These are phyloP conservation scores for Andrena flavipes DNA, from an alignment of 2,888 invertebrate genomes.

Conservation along the genomic window DNA sequence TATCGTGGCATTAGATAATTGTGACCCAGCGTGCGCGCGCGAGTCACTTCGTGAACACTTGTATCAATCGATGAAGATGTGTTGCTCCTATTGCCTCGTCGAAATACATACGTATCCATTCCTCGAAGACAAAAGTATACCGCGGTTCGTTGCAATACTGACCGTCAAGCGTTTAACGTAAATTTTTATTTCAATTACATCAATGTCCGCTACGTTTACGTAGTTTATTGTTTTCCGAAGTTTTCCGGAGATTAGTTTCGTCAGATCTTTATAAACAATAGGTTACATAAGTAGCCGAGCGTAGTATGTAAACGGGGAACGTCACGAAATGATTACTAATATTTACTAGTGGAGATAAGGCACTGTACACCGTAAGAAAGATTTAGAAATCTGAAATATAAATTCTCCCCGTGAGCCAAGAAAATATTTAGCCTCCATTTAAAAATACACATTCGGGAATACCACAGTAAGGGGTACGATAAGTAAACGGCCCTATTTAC, in stretches of 20 bases:
- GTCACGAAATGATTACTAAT: background rate
- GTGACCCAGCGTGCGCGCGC: slow-evolving; percentile 49
- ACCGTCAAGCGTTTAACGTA: background rate
- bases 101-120: slow-evolving; percentile 1
- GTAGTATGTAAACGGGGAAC: slow-evolving; percentile 1
- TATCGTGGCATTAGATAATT: slow-evolving; percentile 66
- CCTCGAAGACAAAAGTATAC: background rate
- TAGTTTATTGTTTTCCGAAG: background rate
- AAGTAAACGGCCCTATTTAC: too few species aligned
- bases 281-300: background rate
- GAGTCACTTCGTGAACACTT: slow-evolving; percentile 28
- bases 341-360: background rate
- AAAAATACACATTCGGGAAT: background rate
- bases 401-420: too few species aligned
- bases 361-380: background rate
- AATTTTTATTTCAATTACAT: background rate
- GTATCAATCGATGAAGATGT: slow-evolving; percentile 40
- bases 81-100: background rate
- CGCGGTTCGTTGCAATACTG: background rate
- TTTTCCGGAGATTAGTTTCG: background rate
- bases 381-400: slow-evolving; percentile 3
- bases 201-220: background rate
- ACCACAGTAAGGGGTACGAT: background rate
- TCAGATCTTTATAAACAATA: background rate
- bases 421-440: background rate